Evolutionary conservation across 2,797 vertebrate species (phyloP), one percentile per base, ranked within the genome.

Genomic region (Corythornis leucogaster): DNA sequence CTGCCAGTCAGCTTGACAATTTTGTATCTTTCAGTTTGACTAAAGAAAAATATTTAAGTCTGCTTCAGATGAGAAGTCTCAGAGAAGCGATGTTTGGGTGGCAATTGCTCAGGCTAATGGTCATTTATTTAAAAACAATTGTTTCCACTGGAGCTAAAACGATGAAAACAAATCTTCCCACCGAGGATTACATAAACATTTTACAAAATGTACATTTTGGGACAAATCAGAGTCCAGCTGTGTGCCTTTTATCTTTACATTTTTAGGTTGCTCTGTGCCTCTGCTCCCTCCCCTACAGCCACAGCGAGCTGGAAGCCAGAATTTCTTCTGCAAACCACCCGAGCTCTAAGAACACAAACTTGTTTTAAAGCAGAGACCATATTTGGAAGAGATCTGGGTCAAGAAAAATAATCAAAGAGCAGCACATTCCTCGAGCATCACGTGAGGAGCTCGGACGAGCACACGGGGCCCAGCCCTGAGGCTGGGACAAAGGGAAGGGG

Each of bases 371-470:
- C 77, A 58, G 76, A 96, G 93, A 89, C 95, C 95, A 89, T 96
- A 97, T 96, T 94, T 97, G 95, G 96, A 96, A 96, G 79, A 94
- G 80, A 95, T 89, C 69, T 95, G 93, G 79, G 61, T 96, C 93
- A 95, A 97, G 94, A 95, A 96, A 97, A 97, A 97, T 94, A 97
- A 97, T 96, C 91, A 94, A 94, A 97, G 92, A 85, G 66, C 76
- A 94, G 78, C 42, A 95, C 97, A 97, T 97, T 97, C 96, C 90
- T 97, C 8, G 64, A 79, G 64, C 38, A 6, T 90, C 93, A 94
- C 77, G 90, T 96, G 96, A 94, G 82, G 87, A 80, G 73, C 88
- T 67, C 83, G 80, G 62, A 57, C 10, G 1, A 3, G 5, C 77
- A 25, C 80, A 33, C 71, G 59, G 74, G 75, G 74, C 73, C 25